Conservation (phyloP, 2,797 vertebrate genomes). For the Hemibagrus guttatus region DNA sequence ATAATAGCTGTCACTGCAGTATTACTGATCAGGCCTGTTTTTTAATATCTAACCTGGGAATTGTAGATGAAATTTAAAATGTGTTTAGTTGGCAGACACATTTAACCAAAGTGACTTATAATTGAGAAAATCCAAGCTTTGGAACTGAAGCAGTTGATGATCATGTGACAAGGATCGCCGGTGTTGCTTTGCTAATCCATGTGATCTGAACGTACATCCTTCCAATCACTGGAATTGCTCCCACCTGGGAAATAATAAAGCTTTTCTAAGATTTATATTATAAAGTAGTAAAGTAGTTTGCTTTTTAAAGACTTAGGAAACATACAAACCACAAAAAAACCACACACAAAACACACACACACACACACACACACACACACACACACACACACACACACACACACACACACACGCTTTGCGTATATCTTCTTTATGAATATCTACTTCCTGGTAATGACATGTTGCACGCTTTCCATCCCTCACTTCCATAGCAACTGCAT, state of each 20-base stretch:
- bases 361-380: slow-evolving; percentile 24
- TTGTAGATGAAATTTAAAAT: background rate
- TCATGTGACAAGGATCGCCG: background rate
- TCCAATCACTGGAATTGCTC: background rate
- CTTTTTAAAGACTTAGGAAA: background rate
- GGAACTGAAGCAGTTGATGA: background rate
- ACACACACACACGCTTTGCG: slow-evolving; percentile 30
- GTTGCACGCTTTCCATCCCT: slow-evolving; percentile 52
- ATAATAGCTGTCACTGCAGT: background rate
- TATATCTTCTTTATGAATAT: slow-evolving; percentile 43
- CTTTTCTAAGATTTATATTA: too few species aligned
- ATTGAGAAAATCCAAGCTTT: background rate
- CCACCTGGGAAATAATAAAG: background rate
- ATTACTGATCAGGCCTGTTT: too few species aligned
- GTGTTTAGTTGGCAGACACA: background rate
- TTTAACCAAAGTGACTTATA: background rate
- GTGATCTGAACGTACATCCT: background rate
- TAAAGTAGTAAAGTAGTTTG: too few species aligned
- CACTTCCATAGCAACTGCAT: slow-evolving; percentile 65
- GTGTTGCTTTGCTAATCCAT: background rate
- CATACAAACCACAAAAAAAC: background rate
- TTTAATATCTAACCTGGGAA: background rate
- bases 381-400: slow-evolving; percentile 27
- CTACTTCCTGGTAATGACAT: slow-evolving; percentile 29
- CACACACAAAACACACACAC: slow-evolving; percentile 22